Evolutionary conservation across 2,113 vertebrate genomes (phyloP), one percentile per base, ranked within the genome.

Genomic region (Syngnathus scovelli): DNA sequence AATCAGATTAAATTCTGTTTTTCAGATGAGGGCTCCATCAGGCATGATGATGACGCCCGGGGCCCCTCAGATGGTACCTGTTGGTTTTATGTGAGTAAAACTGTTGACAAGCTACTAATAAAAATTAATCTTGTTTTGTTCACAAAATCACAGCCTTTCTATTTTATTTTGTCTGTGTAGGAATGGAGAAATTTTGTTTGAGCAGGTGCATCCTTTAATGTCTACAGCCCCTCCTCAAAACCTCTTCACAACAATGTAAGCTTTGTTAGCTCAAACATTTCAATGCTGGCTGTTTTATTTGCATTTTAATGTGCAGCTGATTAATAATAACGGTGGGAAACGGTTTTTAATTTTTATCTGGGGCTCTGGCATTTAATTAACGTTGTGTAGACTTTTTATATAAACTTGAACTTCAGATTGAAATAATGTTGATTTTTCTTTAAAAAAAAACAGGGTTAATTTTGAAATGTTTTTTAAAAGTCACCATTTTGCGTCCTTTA

Each of bases 131-230:
- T 33, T 3, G 27, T 33, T 33, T 6, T 27, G 13, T 15, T 44
- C 6, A 27, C 13, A 2, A 36, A 2, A 16, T 58, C 52, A 55
- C 27, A 33, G 2, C 7, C 41, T 44, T 62, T 62, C 12, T 44
- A 43, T 44, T 62, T 11, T 44, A 43, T 44, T 21, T 9, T 16
- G 5, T 27, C 6, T 15, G 6, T 15, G 6, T 23, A 62, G 61
- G 61, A 62, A 62, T 62, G 61, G 61, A 44, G 61, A 62, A 43
- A 62, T 62, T 62, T 44, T 62, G 61, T 62, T 62, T 44, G 61
- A 62, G 39, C 61, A 62, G 61, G 61, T 62, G 43, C 61, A 62
- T 46, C 61, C 61, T 27, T 46, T 62, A 44, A 62, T 62, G 61
- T 62, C 61, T 16, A 41, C 61, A 27, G 61, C 61, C 7, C 61